Percentiles rank a stretch among this genome's conserved stretches.
Evolutionary conservation across 1,140 invertebrate genomes (phyloP).

Genomic region (Diachasma alloeum): DNA sequence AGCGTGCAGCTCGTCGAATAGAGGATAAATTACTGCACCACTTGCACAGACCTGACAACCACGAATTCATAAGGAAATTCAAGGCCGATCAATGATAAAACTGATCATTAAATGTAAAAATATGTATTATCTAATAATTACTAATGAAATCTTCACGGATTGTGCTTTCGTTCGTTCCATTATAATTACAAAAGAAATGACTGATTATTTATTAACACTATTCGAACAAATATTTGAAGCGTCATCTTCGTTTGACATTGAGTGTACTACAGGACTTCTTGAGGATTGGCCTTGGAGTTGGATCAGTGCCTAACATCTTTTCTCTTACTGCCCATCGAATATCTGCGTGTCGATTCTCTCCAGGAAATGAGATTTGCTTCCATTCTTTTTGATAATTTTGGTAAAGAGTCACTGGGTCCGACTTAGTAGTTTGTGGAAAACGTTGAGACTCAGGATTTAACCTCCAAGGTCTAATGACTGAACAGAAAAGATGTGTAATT

Average conservation of each 20-base stretch:
- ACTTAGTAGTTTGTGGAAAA: constrained; percentile 55
- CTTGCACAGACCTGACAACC: constrained; percentile 73
- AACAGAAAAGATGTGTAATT: constrained; percentile 30
- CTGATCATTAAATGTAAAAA: not conserved
- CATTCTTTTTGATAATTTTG: constrained; percentile 78
- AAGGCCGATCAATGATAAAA: constrained; percentile 41
- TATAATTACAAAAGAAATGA: not conserved
- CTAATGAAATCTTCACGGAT: not conserved
- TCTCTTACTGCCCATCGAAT: constrained; percentile 72
- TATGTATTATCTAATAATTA: not conserved
- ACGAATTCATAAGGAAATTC: constrained; percentile 27
- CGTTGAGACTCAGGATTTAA: constrained; percentile 47
- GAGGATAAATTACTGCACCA: constrained; percentile 87
- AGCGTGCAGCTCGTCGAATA: constrained; percentile 82
- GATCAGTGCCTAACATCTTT: constrained; percentile 66
- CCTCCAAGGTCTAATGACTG: constrained; percentile 66
- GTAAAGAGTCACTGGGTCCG: constrained; percentile 77
- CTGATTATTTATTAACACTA: not conserved
- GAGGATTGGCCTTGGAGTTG: constrained; percentile 49
- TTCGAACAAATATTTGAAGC: not conserved
- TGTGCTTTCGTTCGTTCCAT: not conserved
- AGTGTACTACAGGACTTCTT: constrained; percentile 39
- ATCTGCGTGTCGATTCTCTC: constrained; percentile 70
- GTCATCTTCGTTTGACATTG: constrained; percentile 40
- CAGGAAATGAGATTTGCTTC: constrained; percentile 77